phyloP scores from a whole-genome alignment of 2,888 invertebrate genomes.

The Priocnemis perturbator region DNA sequence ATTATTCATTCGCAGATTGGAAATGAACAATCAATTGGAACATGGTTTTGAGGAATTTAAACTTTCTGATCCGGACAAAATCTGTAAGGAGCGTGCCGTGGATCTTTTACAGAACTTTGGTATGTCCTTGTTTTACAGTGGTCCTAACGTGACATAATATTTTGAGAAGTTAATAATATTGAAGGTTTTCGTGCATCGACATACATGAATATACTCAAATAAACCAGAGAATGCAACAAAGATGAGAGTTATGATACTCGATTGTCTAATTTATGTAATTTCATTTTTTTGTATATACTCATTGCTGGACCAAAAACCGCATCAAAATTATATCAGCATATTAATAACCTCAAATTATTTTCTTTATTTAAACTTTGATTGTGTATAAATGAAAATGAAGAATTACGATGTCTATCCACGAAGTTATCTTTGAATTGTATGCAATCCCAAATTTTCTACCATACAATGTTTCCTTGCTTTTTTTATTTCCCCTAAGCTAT shows the following conservation, averaged over 20 bases:
- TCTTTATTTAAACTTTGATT: neutral
- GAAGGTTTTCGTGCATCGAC: neutral
- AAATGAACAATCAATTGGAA: slow-evolving; percentile 74
- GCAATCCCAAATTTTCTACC: too few relatives aligned
- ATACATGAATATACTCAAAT: neutral
- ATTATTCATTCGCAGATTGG: slow-evolving; percentile 64
- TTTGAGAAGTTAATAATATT: neutral
- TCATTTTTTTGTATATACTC: neutral
- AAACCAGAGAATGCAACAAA: neutral
- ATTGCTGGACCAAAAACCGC: neutral
- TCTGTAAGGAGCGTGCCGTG: slow-evolving; percentile 45
- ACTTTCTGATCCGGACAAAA: slow-evolving; percentile 54
- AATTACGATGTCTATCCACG: neutral
- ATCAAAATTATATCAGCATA: too few relatives aligned
- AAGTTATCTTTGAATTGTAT: neutral
- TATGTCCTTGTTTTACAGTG: slow-evolving; percentile 48
- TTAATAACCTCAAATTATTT: neutral
- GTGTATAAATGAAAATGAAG: neutral
- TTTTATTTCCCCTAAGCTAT: too few relatives aligned
- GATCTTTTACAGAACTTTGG: slow-evolving; percentile 64
- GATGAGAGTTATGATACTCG: neutral
- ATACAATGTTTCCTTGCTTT: too few relatives aligned
- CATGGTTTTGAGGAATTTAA: slow-evolving; percentile 70
- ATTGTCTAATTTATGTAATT: neutral
- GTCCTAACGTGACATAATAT: slow-evolving; percentile 10